phyloP scores from a whole-genome alignment of 2,797 vertebrate genomes.

The Rallus crepitans region DNA sequence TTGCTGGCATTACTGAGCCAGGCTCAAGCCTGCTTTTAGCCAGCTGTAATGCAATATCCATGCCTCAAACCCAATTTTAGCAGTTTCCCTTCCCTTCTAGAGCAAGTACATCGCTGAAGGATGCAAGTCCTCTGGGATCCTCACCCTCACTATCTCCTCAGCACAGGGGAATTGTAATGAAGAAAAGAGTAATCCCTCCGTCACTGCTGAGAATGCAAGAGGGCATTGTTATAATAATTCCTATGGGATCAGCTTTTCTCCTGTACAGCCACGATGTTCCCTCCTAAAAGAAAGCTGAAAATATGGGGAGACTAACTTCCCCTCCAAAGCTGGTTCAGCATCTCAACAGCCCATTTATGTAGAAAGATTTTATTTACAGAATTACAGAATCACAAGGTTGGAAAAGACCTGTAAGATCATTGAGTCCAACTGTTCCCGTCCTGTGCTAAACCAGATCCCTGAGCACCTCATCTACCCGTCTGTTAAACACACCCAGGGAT shows the following conservation, averaged over 20 bases:
- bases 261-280: background rate
- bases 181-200: background rate
- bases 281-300: background rate
- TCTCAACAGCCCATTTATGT: background rate
- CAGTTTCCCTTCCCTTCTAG: background rate
- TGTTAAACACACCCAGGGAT: too few species aligned
- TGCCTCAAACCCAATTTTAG: background rate
- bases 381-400: too few species aligned
- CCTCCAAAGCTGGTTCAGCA: background rate
- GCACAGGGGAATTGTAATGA: background rate
- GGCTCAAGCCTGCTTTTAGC: background rate
- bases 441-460: too few species aligned
- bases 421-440: too few species aligned
- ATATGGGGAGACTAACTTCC: background rate
- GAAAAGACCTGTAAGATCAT: too few species aligned
- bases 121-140: background rate
- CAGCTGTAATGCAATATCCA: background rate
- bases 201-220: background rate
- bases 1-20: background rate
- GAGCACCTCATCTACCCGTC: too few species aligned
- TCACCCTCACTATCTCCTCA: background rate
- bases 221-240: background rate
- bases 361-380: background rate
- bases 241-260: background rate
- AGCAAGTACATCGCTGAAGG: background rate